Evolutionary conservation across 2,113 vertebrate genomes (phyloP).

Genomic region (Dissostichus mawsoni): DNA sequence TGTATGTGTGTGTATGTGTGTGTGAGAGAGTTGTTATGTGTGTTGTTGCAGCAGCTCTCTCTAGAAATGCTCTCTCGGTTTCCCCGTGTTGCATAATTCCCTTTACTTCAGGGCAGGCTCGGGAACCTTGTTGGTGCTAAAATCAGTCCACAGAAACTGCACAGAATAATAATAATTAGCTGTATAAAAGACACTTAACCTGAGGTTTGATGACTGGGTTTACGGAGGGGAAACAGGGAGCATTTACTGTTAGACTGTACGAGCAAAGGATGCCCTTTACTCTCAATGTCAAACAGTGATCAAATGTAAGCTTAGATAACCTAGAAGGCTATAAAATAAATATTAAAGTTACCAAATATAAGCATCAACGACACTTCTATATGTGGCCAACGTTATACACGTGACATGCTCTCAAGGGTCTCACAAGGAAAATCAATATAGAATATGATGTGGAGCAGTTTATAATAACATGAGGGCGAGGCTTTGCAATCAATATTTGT

Average conservation of each 20-base stretch:
- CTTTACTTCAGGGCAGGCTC: slow-evolving; percentile 57
- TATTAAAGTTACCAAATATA: slow-evolving; percentile 9
- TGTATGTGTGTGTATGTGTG: neutral
- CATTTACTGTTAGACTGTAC: neutral
- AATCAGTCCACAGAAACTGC: slow-evolving; percentile 38
- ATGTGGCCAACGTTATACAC: slow-evolving; percentile 16
- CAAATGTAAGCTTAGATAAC: neutral
- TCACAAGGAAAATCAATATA: slow-evolving; percentile 71
- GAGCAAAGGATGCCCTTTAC: slow-evolving; percentile 4
- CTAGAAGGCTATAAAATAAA: slow-evolving; percentile 14
- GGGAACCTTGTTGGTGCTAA: slow-evolving; percentile 46
- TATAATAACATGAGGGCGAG: slow-evolving; percentile 59
- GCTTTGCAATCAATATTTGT: slow-evolving; percentile 67
- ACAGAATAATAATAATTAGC: slow-evolving; percentile 14
- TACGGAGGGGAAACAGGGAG: neutral
- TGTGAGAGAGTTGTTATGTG: neutral
- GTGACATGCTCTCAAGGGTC: slow-evolving; percentile 28
- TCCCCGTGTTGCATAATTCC: slow-evolving; percentile 75
- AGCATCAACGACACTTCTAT: slow-evolving; percentile 8
- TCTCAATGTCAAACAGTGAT: slow-evolving; percentile 8
- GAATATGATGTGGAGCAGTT: slow-evolving; percentile 65
- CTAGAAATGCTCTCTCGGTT: slow-evolving; percentile 52
- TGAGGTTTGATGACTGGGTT: slow-evolving; percentile 9
- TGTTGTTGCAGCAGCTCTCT: slow-evolving; percentile 38
- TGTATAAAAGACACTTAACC: neutral